Percentiles rank a stretch among this genome's conserved stretches.
phyloP scores from a whole-genome alignment of 2,113 vertebrate genomes.

The Halcyon senegalensis region DNA sequence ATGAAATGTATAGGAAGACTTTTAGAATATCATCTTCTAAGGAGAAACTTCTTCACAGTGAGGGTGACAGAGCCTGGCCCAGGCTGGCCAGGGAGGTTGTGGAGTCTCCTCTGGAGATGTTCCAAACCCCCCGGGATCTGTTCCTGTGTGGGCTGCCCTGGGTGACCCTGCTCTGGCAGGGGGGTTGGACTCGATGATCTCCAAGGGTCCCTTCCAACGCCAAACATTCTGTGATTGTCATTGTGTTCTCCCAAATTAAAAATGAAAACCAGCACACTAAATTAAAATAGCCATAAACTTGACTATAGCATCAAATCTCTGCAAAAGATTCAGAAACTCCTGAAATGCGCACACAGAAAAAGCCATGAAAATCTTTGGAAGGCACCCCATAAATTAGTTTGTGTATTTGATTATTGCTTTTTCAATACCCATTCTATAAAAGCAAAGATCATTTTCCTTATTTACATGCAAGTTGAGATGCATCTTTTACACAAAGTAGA shows the following conservation, averaged over 20 bases:
- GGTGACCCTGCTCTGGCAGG: too few relatives aligned
- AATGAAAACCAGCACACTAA: background rate
- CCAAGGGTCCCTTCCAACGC: too few relatives aligned
- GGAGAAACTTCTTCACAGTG: too few relatives aligned
- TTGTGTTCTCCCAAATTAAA: background rate
- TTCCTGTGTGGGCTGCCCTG: too few relatives aligned
- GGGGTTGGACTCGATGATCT: too few relatives aligned
- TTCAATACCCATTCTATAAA: background rate
- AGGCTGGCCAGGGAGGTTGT: too few relatives aligned
- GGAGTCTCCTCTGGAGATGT: too few relatives aligned
- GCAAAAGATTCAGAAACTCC: background rate
- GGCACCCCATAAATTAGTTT: too few relatives aligned
- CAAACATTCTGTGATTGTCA: too few relatives aligned
- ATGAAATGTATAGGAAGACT: background rate
- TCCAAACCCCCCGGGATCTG: too few relatives aligned
- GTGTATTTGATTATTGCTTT: background rate
- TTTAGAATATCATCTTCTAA: background rate
- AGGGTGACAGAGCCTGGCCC: too few relatives aligned
- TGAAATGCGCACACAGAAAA: background rate
- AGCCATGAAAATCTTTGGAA: background rate
- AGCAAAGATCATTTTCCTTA: background rate
- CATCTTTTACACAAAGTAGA: background rate
- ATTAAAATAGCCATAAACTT: background rate
- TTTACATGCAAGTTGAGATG: background rate
- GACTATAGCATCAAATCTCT: background rate